These are phyloP conservation scores for Drosophila pseudoananassae DNA, from an alignment of 1,140 invertebrate species.

Conservation along the genomic window DNA sequence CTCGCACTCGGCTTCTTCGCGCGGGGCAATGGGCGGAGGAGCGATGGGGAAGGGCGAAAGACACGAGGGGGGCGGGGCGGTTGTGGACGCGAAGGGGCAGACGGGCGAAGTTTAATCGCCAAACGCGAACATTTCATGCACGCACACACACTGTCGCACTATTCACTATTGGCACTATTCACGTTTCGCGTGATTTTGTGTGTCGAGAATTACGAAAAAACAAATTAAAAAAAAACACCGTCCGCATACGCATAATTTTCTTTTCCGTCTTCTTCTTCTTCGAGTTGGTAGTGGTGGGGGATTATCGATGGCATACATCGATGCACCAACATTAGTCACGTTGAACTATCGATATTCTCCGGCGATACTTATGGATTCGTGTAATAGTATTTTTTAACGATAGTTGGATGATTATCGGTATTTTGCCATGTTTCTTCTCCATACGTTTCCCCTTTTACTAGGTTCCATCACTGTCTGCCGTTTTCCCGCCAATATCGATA, in stretches of 20 bases:
- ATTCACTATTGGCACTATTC: conserved; percentile 33
- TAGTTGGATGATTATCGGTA: too few relatives aligned
- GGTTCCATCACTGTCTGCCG: too few relatives aligned
- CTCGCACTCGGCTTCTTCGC: conserved; percentile 1
- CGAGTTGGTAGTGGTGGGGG: conserved; percentile 1
- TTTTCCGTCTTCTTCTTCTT: conserved; percentile 27
- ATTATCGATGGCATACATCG: conserved; percentile 1
- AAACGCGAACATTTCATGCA: conserved; percentile 24
- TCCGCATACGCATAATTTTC: conserved; percentile 53
- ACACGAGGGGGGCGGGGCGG: background rate
- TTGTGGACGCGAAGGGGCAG: background rate
- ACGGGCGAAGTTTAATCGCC: background rate
- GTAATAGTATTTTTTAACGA: too few relatives aligned
- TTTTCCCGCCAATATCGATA: too few relatives aligned
- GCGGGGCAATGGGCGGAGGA: background rate
- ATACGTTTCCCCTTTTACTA: too few relatives aligned
- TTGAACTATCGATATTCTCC: background rate
- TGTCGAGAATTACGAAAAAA: conserved; percentile 67
- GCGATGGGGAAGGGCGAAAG: background rate
- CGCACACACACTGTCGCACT: conserved; percentile 32
- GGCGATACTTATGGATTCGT: too few relatives aligned
- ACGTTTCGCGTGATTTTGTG: conserved; percentile 60
- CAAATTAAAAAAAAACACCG: conserved; percentile 66
- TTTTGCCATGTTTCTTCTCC: too few relatives aligned
- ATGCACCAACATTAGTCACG: background rate